Evolutionary conservation across 2,888 invertebrate genomes (phyloP).

Genomic region (Ormyrus rosae): DNA sequence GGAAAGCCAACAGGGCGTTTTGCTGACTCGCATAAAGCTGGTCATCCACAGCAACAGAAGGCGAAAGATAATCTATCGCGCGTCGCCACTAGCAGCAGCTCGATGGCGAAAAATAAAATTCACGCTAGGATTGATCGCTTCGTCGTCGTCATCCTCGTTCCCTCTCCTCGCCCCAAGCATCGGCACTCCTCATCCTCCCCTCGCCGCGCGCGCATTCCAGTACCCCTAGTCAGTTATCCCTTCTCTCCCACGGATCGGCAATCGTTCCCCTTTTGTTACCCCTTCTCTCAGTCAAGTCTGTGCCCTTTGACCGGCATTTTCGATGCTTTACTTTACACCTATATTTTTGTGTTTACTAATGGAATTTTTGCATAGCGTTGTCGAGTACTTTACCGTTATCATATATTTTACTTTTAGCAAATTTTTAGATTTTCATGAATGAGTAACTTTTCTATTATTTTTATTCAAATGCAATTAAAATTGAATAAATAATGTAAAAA

Average conservation of each 20-base stretch:
- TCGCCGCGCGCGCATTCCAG: conserved; percentile 11
- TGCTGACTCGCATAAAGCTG: not conserved
- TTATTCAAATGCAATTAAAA: no score
- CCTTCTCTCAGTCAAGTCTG: no score
- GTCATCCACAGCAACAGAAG: conserved; percentile 22
- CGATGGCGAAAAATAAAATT: conserved; percentile 35
- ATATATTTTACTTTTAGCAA: no score
- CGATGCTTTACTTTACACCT: no score
- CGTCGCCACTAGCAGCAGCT: not conserved
- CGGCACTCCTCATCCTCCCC: not conserved
- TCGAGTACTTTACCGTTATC: no score
- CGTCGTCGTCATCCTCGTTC: not conserved
- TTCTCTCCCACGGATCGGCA: not conserved
- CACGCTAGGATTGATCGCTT: conserved; percentile 37
- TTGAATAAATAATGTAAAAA: no score
- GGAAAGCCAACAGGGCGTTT: not conserved
- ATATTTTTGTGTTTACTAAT: no score
- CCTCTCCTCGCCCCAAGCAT: not conserved
- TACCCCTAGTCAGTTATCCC: not conserved
- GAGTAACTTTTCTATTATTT: no score
- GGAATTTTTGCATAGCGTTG: no score
- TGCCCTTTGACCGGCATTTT: no score
- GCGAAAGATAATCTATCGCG: conserved; percentile 30
- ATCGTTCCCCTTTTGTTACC: not conserved
- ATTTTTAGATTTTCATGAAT: no score